Evolutionary conservation across 2,113 vertebrate species (phyloP), one percentile per base, ranked within the genome.

Genomic region (Piprites chloris): DNA sequence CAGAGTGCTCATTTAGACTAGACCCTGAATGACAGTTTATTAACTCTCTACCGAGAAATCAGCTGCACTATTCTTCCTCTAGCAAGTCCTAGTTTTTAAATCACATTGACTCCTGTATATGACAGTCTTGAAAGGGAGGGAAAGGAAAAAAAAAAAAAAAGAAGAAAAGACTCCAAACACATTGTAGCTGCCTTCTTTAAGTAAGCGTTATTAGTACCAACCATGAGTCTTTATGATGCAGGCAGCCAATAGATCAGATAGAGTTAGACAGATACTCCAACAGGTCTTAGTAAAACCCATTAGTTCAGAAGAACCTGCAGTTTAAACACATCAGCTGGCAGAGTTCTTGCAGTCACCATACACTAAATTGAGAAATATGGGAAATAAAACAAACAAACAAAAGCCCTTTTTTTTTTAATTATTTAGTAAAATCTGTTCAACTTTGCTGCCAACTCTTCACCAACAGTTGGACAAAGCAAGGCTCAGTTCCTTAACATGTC

Each of bases 101-200:
- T 58, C 37, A 24, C 14, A 18, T 4, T 28, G 12, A 47, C 5
- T 73, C 15, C 6, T 7, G 3, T 30, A 12, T 27, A 53, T 33
- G 27, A 53, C 18, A 63, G 7, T 32, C 27, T 56, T 35, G 21
- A 68, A 62, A 47, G 13, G n/a, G 59, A 61, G 9, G 12, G 8
- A 46, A 1, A 14, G 19, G 24, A 33, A 22, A 11, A 23, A 16
- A 26, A 55, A 32, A 24, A 22, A 7, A 19, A 12, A 26, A 5
- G 0, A 24, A 9, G 1, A 14, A 13, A 66, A 27, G 42, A 6
- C 1, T 8, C 17, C 44, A 46, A 21, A n/a, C 12, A 17, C 20
- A 32, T 61, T 50, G 28, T 28, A 11, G 28, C 26, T 50, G 5
- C 11, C 23, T 73, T 55, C 56, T 86, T 58, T 58, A 11, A 9